Base-by-base conservation (phyloP, 2,113 vertebrate species). In the Limanda limanda region DNA sequence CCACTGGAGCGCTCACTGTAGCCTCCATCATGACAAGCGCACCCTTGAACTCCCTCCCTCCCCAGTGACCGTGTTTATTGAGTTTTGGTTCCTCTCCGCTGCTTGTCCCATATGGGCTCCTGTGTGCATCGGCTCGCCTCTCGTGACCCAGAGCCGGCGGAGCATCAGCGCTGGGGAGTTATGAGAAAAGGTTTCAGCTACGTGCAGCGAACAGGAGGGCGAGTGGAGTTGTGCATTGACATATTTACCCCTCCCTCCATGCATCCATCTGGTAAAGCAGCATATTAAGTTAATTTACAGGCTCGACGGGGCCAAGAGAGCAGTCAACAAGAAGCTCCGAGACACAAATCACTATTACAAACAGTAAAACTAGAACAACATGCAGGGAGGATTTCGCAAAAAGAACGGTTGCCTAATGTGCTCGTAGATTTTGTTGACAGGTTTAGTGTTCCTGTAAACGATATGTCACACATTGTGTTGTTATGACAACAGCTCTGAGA, bases 21-120 rank as follows among this genome's bases (percentile, higher is more conserved):
- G 88, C 89, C 93, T 92, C 92, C 89, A 81, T 94, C 92, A 84
- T 91, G 90, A 93, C 93, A 90, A 91, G 89, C 78, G 75, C 86
- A 81, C 90, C 90, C 92, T 91, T 91, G 86, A 90, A 92, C 91
- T 68, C 78, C 64, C 69, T 17, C 71, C 73, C 74, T 54, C 52
- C 24, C 65, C 77, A 18, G 4, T 25, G 76, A 10, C 72, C 10
- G 37, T 89, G 83, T 89, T 89, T 91, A 92, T 91, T 92, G 88
- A 87, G 84, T 90, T 92, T 90, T 83, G 87, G 91, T 94, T 94
- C 91, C 90, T 92, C 89, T 85, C 91, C 86, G 85, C 67, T 92
- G 89, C 81, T 57, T 40, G 42, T 89, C 86, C 87, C 89, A 88
- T 89, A 86, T 84, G 87, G 84, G 86, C 78, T 71, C 64, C 80